phyloP scores from a whole-genome alignment of 1,140 invertebrate genomes.

The Orussus abietinus region DNA sequence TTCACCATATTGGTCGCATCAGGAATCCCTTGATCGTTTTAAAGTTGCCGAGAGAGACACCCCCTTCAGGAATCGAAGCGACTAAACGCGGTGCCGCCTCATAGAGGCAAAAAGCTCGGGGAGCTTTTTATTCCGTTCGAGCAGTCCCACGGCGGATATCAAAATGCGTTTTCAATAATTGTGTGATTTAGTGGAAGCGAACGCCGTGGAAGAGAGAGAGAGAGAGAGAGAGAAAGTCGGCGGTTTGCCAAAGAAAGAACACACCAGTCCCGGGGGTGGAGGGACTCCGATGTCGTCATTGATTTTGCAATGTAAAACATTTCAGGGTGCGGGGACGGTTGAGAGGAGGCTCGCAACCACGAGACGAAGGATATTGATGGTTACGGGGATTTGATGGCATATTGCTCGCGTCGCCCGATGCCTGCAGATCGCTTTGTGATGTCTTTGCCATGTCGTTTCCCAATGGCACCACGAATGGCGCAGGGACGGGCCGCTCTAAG shows the following conservation, averaged over 20 bases:
- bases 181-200: slow-evolving; percentile 46
- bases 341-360: slow-evolving; percentile 6
- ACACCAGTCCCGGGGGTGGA: slow-evolving; percentile 15
- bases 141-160: slow-evolving; percentile 21
- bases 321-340: slow-evolving; percentile 31
- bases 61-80: too few species aligned
- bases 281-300: slow-evolving; percentile 39
- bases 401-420: slow-evolving; percentile 45
- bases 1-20: too few species aligned
- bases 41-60: slow-evolving; percentile 1
- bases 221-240: background rate
- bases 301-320: slow-evolving; percentile 56
- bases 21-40: slow-evolving; percentile 2
- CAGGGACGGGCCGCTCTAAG: too few species aligned
- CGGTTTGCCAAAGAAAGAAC: background rate
- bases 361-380: slow-evolving; percentile 49
- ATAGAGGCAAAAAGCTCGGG: too few species aligned
- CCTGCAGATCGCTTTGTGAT: slow-evolving; percentile 48
- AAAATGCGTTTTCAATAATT: slow-evolving; percentile 50
- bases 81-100: too few species aligned
- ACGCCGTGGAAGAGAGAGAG: slow-evolving; percentile 12
- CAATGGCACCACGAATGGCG: slow-evolving; percentile 31
- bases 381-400: slow-evolving; percentile 54
- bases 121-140: too few species aligned
- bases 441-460: slow-evolving; percentile 48